These are phyloP conservation scores for Sinocyclocheilus anophthalmus DNA, from an alignment of 2,113 vertebrate species.

Conservation along the genomic window DNA sequence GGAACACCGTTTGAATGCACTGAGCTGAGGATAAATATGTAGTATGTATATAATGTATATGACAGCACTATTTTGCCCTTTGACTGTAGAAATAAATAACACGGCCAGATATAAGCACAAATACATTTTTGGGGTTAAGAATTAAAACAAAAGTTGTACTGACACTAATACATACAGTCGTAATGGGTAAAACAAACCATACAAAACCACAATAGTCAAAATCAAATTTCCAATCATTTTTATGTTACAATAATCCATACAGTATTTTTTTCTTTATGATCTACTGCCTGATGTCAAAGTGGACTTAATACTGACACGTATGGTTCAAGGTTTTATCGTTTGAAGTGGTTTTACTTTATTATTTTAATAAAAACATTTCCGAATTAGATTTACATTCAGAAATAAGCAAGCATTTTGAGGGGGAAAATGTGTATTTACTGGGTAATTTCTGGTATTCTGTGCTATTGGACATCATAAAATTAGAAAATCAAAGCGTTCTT, in stretches of 20 bases:
- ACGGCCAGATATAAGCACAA: conserved; percentile 34
- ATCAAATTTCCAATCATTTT: not conserved
- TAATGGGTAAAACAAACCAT: not conserved
- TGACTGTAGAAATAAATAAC: not conserved
- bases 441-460: not conserved
- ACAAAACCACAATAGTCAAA: not conserved
- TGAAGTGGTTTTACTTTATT: not conserved
- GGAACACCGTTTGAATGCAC: conserved; percentile 56
- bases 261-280: not conserved
- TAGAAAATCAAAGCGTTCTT: not conserved
- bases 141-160: not conserved
- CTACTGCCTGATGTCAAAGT: not conserved
- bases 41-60: conserved; percentile 69
- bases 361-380: not conserved
- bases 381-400: not conserved
- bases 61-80: not conserved
- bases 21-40: conserved; percentile 64
- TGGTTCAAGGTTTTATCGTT: not conserved
- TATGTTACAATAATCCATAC: not conserved
- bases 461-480: not conserved
- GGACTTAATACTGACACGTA: not conserved
- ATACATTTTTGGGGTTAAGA: not conserved
- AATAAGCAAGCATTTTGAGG: not conserved
- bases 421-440: not conserved
- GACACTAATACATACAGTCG: not conserved